These are phyloP conservation scores for Monodelphis domestica DNA, from an alignment of 2,797 vertebrate species.

Conservation along the genomic window DNA sequence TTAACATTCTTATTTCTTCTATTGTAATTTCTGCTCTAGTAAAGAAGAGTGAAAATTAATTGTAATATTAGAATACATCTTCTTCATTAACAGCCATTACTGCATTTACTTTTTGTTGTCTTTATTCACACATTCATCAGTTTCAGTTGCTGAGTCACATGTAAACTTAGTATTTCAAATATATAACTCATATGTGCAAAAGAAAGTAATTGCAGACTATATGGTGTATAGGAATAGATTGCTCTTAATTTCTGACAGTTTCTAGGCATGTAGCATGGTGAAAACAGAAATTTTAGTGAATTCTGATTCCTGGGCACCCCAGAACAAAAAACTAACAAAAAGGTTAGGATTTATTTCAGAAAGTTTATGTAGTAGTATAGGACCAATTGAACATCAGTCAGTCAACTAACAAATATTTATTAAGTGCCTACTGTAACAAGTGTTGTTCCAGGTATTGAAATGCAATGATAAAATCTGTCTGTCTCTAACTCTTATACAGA, in stretches of 20 bases:
- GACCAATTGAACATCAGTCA: neutral
- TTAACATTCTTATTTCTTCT: constrained; percentile 13
- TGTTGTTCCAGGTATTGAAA: neutral
- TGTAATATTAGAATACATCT: neutral
- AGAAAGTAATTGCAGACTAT: constrained; percentile 30
- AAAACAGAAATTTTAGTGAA: constrained; percentile 38
- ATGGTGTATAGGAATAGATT: neutral
- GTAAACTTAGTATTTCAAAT: constrained; percentile 54
- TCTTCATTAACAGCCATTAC: constrained; percentile 35
- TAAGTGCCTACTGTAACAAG: neutral
- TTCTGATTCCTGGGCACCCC: neutral
- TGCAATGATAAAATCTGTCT: neutral
- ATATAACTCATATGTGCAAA: constrained; percentile 49
- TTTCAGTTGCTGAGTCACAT: constrained; percentile 42
- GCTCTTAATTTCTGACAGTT: constrained; percentile 41
- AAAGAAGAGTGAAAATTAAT: constrained; percentile 43
- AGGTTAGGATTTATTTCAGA: constrained; percentile 13
- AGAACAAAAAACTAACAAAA: neutral
- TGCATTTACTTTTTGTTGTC: constrained; percentile 48
- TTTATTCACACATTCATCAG: constrained; percentile 31
- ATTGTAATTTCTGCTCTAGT: constrained; percentile 47
- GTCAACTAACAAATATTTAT: neutral
- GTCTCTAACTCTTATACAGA: neutral
- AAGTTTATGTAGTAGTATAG: neutral
- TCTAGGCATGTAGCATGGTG: constrained; percentile 38